phyloP scores from a whole-genome alignment of 1,140 invertebrate genomes.

The Lasaia peninsularis region DNA sequence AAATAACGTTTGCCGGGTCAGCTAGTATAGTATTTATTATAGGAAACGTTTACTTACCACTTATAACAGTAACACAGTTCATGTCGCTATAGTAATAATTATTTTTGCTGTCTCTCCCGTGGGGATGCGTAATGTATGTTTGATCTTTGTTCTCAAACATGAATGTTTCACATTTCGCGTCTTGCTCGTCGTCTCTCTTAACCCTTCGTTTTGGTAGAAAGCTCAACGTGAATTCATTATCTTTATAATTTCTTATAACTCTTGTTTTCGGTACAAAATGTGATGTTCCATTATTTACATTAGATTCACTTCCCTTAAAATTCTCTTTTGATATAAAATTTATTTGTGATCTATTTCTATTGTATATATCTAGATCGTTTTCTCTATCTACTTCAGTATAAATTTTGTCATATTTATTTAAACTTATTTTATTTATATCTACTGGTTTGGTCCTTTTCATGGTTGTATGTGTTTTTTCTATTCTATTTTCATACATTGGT shows the following conservation, averaged over 20 bases:
- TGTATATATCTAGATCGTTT: constrained; percentile 27
- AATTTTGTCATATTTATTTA: constrained; percentile 35
- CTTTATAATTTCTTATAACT: not conserved
- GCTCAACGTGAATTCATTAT: not conserved
- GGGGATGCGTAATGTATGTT: constrained; percentile 45
- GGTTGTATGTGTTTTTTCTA: constrained; percentile 17
- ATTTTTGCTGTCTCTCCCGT: constrained; percentile 35
- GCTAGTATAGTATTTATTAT: no score
- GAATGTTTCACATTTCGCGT: constrained; percentile 42
- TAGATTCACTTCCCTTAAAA: constrained; percentile 18
- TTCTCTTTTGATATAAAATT: not conserved
- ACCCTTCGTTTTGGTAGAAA: constrained; percentile 26
- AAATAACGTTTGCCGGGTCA: no score
- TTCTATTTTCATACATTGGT: constrained; percentile 18
- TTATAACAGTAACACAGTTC: constrained; percentile 51
- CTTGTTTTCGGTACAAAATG: constrained; percentile 21
- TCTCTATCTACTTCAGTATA: constrained; percentile 38
- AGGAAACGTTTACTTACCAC: constrained; percentile 36
- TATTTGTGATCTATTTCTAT: not conserved
- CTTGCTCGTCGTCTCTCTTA: constrained; percentile 42
- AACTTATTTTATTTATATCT: constrained; percentile 23
- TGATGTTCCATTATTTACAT: constrained; percentile 21
- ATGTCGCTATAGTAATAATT: constrained; percentile 48
- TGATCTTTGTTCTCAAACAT: constrained; percentile 35
- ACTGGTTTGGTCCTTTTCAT: constrained; percentile 17